A percentile compares a stretch with the other conserved stretches of the same genome.
Conservation (phyloP, 2,888 invertebrate genomes). For the Cheiracanthium punctorium region DNA sequence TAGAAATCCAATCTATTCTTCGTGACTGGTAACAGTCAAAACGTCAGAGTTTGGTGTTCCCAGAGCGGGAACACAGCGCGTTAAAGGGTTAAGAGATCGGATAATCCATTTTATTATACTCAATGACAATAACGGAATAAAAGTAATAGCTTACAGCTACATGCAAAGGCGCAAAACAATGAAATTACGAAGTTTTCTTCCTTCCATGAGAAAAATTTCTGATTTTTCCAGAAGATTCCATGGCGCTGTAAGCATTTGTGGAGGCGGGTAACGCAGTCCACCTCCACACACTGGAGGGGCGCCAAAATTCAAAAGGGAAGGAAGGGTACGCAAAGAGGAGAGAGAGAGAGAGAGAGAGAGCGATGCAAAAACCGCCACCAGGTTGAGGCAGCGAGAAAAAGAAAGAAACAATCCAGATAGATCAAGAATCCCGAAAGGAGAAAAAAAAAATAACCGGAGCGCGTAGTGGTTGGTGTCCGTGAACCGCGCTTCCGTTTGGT, state of each 20-base stretch:
- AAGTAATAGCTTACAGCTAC: too few relatives aligned
- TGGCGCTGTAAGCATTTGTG: neutral
- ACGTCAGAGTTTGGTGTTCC: too few relatives aligned
- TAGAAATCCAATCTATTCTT: too few relatives aligned
- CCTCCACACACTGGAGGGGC: neutral
- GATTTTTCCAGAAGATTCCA: neutral
- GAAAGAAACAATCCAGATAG: neutral
- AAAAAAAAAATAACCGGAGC: slow-evolving; percentile 1
- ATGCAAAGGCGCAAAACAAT: too few relatives aligned
- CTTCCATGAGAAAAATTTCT: too few relatives aligned
- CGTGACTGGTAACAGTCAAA: too few relatives aligned
- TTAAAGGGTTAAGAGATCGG: too few relatives aligned
- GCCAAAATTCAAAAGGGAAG: neutral
- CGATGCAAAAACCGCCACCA: neutral
- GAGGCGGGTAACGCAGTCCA: neutral
- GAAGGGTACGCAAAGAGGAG: neutral
- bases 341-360: too few relatives aligned
- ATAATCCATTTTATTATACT: too few relatives aligned
- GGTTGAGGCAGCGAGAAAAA: neutral
- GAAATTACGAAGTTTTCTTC: too few relatives aligned
- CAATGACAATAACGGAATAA: too few relatives aligned
- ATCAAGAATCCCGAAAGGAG: neutral
- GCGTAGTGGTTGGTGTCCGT: slow-evolving; percentile 45
- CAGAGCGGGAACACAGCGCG: too few relatives aligned
- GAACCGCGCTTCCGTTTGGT: slow-evolving; percentile 60